Evolutionary conservation across 2,113 vertebrate genomes (phyloP).

Genomic region (Calonectris borealis): DNA sequence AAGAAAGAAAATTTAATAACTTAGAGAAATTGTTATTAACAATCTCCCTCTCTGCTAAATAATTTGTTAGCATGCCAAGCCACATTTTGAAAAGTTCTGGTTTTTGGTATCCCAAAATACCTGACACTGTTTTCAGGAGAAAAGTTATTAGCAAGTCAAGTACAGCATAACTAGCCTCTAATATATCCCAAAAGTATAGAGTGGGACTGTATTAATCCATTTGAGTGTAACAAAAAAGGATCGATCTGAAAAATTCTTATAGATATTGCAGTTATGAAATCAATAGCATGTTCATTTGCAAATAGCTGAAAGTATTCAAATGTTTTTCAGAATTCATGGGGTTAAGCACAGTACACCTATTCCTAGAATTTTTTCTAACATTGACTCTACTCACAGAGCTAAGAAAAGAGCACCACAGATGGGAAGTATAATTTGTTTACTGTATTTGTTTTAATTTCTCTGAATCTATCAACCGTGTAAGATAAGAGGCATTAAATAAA

Average conservation of each 20-base stretch:
- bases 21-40: background rate
- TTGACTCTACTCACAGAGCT: background rate
- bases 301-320: background rate
- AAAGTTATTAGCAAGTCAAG: background rate
- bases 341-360: background rate
- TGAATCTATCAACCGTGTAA: background rate
- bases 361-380: background rate
- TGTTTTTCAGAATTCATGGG: background rate
- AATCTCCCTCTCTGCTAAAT: background rate
- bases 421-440: background rate
- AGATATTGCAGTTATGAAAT: background rate
- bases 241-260: background rate
- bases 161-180: background rate
- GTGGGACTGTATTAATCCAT: background rate
- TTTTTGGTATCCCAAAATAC: background rate
- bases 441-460: background rate
- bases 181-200: background rate
- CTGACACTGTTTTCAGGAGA: accelerated
- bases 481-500: background rate
- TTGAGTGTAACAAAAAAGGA: background rate
- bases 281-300: background rate
- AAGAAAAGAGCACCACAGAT: background rate
- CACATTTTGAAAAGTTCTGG: background rate
- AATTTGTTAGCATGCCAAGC: background rate
- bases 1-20: background rate